Evolutionary conservation across 2,888 invertebrate species (phyloP).

Genomic region (Yponomeuta malinellus): DNA sequence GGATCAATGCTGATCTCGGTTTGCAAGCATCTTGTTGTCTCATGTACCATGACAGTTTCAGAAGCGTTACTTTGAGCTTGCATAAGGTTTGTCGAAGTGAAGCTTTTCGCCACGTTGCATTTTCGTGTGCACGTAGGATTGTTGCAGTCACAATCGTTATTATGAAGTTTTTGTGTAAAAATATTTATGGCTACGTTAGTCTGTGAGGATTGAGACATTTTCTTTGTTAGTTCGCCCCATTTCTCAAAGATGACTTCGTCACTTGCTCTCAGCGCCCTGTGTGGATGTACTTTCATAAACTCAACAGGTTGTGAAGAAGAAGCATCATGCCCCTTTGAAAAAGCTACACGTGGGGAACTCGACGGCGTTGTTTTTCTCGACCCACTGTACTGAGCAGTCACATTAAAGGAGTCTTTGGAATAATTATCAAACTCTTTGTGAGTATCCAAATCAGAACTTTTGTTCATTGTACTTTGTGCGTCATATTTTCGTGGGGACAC

Average conservation of each 20-base stretch:
- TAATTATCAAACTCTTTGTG: slow-evolving; percentile 18
- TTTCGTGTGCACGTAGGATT: background rate
- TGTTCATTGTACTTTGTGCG: slow-evolving; percentile 22
- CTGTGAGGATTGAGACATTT: slow-evolving; percentile 12
- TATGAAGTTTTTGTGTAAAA: background rate
- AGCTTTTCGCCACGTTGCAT: background rate
- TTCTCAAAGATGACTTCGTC: background rate
- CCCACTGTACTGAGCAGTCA: background rate
- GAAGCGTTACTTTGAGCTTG: background rate
- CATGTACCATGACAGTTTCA: slow-evolving; percentile 28
- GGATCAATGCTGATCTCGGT: slow-evolving; percentile 66
- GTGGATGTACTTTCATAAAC: background rate
- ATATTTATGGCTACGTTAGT: background rate
- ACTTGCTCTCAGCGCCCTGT: background rate
- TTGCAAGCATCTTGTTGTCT: slow-evolving; percentile 54
- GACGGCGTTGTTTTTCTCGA: background rate
- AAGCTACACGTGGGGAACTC: background rate
- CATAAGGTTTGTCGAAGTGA: background rate
- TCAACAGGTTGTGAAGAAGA: background rate
- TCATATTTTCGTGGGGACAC: background rate
- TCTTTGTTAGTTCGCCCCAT: background rate
- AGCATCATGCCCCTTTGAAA: background rate
- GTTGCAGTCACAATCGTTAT: background rate
- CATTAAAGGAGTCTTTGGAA: background rate
- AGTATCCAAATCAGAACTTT: slow-evolving; percentile 44